Conservation (phyloP, 1,140 invertebrate species). For the Eriosoma lanigerum region DNA sequence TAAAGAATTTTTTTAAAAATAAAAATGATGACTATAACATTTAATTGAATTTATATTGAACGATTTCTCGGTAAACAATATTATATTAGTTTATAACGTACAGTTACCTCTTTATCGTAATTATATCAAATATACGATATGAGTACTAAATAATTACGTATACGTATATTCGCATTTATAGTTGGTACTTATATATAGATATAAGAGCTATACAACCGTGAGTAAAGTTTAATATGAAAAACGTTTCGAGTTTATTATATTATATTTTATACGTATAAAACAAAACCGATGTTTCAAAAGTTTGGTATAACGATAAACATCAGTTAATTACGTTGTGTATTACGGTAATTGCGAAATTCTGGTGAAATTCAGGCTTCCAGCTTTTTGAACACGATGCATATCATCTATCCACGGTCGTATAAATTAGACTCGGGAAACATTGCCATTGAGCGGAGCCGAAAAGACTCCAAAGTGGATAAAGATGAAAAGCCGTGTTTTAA, state of each 20-base stretch:
- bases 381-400: background rate
- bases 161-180: too few species aligned
- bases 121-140: too few species aligned
- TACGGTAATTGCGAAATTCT: constrained; percentile 2
- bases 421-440: constrained; percentile 27
- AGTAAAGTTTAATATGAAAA: background rate
- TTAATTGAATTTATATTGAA: too few species aligned
- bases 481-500: constrained; percentile 35
- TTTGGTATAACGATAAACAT: constrained; percentile 30
- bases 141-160: too few species aligned
- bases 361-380: background rate
- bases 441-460: constrained; percentile 2
- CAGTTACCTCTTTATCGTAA: too few species aligned
- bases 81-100: too few species aligned
- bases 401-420: background rate
- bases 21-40: too few species aligned
- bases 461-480: constrained; percentile 28
- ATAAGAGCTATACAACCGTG: too few species aligned
- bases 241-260: background rate
- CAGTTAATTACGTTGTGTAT: background rate
- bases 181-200: too few species aligned
- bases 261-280: background rate
- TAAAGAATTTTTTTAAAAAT: too few species aligned
- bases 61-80: too few species aligned
- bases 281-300: constrained; percentile 24